Conservation (phyloP, 2,797 vertebrate genomes). For the Pampus argenteus region DNA sequence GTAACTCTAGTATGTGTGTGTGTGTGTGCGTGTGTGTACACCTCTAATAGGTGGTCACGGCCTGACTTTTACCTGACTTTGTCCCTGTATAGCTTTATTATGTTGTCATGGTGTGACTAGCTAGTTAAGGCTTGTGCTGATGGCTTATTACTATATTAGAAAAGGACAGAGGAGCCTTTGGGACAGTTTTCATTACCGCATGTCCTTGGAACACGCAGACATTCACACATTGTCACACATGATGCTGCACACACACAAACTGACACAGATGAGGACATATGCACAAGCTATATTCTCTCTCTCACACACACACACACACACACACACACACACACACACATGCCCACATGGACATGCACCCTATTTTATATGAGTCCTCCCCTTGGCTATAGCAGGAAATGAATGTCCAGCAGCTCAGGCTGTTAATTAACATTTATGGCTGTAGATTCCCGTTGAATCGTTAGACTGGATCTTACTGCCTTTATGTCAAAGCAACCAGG, state of each 20-base stretch:
- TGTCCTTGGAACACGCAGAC: constrained; percentile 70
- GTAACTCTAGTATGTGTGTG: neutral
- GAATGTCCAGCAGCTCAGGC: constrained; percentile 71
- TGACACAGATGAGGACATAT: constrained; percentile 1
- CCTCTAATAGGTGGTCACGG: constrained; percentile 23
- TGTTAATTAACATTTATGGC: constrained; percentile 81
- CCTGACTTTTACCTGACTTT: constrained; percentile 76
- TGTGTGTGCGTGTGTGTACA: neutral
- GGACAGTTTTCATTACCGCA: constrained; percentile 65
- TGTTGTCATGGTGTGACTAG: constrained; percentile 62
- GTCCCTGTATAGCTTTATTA: constrained; percentile 52
- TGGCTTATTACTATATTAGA: constrained; percentile 66
- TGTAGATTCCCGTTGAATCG: constrained; percentile 67
- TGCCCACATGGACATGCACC: constrained; percentile 14
- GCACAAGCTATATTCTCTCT: neutral
- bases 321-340: constrained; percentile 3
- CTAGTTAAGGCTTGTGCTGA: constrained; percentile 68
- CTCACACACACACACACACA: constrained; percentile 1
- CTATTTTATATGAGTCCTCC: constrained; percentile 64
- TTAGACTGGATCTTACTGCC: constrained; percentile 61
- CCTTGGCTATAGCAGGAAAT: constrained; percentile 72
- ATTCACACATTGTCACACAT: constrained; percentile 57
- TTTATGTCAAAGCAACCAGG: constrained; percentile 56
- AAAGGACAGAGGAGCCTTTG: constrained; percentile 74
- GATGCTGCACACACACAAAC: constrained; percentile 22